These are phyloP conservation scores for Drosophila nannoptera DNA, from an alignment of 1,140 invertebrate species.

Conservation along the genomic window DNA sequence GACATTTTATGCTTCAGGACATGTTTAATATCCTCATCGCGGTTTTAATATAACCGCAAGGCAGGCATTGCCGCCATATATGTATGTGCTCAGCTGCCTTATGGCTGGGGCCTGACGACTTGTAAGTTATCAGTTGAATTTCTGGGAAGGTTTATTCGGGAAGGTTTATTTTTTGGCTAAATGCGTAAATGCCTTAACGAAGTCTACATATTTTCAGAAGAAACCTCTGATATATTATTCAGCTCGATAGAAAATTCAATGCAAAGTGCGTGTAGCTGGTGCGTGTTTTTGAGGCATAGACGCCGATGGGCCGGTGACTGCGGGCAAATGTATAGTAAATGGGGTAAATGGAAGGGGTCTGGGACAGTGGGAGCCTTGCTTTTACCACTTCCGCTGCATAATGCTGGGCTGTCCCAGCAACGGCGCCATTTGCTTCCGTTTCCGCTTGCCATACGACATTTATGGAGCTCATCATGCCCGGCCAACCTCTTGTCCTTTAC, in stretches of 20 bases:
- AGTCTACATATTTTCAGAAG: conserved; percentile 5
- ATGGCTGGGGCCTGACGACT: not conserved
- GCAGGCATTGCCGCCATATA: conserved; percentile 3
- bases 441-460: conserved; percentile 56
- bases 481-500: conserved; percentile 68
- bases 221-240: conserved; percentile 23
- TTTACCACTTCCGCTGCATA: conserved; percentile 63
- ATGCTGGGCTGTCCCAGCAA: conserved; percentile 46
- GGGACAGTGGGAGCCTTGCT: conserved; percentile 38
- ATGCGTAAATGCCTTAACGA: not conserved
- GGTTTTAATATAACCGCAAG: conserved; percentile 17
- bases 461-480: conserved; percentile 60
- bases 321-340: conserved; percentile 35
- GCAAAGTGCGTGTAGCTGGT: not conserved
- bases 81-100: not conserved
- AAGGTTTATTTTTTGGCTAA: not conserved
- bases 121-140: not conserved
- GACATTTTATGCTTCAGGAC: conserved; percentile 74
- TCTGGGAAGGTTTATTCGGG: not conserved
- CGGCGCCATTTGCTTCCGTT: conserved; percentile 69
- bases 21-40: conserved; percentile 68
- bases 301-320: not conserved
- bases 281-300: conserved; percentile 23
- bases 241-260: conserved; percentile 25
- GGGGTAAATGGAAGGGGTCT: conserved; percentile 44